phyloP scores from a whole-genome alignment of 2,113 vertebrate species.

The Rhea pennata region DNA sequence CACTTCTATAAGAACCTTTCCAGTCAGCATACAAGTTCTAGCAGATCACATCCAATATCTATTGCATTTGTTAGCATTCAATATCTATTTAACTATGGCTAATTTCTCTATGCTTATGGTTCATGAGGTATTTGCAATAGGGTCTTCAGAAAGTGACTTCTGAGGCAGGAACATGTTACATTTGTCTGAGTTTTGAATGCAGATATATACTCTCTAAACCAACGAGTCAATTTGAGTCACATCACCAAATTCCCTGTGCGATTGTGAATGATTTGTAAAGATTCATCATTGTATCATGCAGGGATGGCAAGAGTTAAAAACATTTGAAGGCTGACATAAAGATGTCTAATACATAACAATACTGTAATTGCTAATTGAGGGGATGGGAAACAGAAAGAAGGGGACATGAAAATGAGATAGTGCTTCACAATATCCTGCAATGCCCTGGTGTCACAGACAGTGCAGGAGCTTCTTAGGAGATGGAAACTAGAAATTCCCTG shows the following conservation, averaged over 20 bases:
- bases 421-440: neutral
- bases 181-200: neutral
- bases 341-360: neutral
- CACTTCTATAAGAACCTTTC: neutral
- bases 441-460: neutral
- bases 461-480: neutral
- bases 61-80: neutral
- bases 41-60: neutral
- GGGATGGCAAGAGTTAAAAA: neutral
- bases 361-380: neutral
- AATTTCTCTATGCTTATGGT: neutral
- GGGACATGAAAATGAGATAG: neutral
- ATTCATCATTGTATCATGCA: neutral
- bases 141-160: neutral
- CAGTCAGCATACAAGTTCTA: neutral
- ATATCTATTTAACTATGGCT: neutral
- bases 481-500: neutral
- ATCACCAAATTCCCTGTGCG: neutral
- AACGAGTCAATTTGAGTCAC: neutral
- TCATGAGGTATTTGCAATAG: neutral
- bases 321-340: neutral
- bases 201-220: neutral
- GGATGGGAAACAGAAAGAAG: neutral
- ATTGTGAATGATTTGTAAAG: neutral
- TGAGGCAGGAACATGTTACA: neutral